phyloP scores from a whole-genome alignment of 2,797 vertebrate species.

The Lutjanus campechanus region DNA sequence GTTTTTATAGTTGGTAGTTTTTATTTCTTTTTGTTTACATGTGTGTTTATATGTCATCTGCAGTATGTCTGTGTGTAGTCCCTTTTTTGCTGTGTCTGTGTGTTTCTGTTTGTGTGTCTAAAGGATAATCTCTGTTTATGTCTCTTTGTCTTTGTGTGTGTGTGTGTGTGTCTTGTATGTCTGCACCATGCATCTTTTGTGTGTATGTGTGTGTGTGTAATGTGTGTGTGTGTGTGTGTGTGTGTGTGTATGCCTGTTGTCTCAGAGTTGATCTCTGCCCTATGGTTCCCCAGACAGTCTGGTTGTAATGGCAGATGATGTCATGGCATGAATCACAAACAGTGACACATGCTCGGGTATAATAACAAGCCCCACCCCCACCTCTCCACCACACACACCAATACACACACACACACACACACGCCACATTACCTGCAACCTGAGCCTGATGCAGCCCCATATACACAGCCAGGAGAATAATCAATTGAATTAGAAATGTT shows the following conservation, averaged over 20 bases:
- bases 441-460: constrained; percentile 71
- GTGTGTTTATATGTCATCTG: not conserved
- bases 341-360: constrained; percentile 81
- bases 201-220: constrained; percentile 13
- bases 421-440: constrained; percentile 81
- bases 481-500: constrained; percentile 80
- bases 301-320: constrained; percentile 86
- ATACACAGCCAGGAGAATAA: constrained; percentile 68
- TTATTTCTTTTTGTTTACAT: constrained; percentile 1
- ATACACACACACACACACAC: constrained; percentile 14
- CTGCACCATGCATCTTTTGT: constrained; percentile 3
- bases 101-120: constrained; percentile 27
- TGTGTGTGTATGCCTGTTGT: constrained; percentile 47
- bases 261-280: constrained; percentile 75
- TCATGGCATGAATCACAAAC: constrained; percentile 85
- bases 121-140: constrained; percentile 24
- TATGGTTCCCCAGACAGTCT: constrained; percentile 82
- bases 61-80: not conserved
- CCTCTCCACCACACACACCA: constrained; percentile 28
- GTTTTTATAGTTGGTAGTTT: not conserved
- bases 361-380: constrained; percentile 74
- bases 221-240: constrained; percentile 10
- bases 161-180: constrained; percentile 1
- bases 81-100: not conserved
- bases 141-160: constrained; percentile 27